Evolutionary conservation across 2,113 vertebrate species (phyloP).

Genomic region (Calyptomena viridis): DNA sequence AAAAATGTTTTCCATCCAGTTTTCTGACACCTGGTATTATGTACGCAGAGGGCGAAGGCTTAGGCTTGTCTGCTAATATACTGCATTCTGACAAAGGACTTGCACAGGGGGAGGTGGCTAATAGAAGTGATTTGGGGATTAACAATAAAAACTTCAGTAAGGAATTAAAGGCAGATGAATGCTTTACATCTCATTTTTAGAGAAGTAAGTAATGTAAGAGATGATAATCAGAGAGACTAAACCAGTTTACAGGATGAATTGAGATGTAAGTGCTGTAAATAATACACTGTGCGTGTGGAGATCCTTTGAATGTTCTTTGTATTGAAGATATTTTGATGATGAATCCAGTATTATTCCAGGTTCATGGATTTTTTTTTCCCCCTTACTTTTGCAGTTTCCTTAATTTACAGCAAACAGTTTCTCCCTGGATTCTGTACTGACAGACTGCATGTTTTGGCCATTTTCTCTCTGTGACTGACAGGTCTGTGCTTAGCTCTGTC

Average conservation of each 20-base stretch:
- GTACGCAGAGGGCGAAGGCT: neutral
- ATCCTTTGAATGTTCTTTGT: neutral
- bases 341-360: neutral
- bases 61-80: neutral
- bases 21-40: neutral
- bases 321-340: neutral
- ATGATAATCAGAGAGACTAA: neutral
- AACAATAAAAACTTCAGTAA: constrained; percentile 7
- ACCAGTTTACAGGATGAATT: neutral
- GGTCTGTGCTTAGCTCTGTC: neutral
- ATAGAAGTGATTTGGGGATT: neutral
- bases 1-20: neutral
- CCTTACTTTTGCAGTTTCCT: neutral
- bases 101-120: neutral
- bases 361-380: neutral
- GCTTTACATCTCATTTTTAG: neutral
- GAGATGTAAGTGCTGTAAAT: neutral
- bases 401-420: neutral
- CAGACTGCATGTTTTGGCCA: neutral
- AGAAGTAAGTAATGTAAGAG: neutral
- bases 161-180: neutral
- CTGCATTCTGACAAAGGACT: neutral
- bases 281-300: neutral
- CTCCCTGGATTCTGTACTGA: neutral
- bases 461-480: neutral